Percentiles rank a stretch among this genome's conserved stretches.
Evolutionary conservation across 1,140 invertebrate species (phyloP).

Genomic region (Phortica variegata): DNA sequence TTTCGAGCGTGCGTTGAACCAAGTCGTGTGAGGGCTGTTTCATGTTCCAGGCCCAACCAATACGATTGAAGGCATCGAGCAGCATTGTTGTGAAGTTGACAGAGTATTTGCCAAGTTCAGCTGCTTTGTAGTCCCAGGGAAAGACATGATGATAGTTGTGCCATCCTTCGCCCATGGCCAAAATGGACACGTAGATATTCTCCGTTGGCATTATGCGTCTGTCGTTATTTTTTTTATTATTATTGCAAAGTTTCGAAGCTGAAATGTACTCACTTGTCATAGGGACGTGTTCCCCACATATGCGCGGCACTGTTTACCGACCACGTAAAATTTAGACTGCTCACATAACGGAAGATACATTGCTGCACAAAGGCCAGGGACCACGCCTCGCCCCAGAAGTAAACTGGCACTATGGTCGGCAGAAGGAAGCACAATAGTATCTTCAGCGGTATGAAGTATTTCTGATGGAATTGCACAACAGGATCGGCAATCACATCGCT

Average conservation of each 20-base stretch:
- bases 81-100: slow-evolving; percentile 58
- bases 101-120: slow-evolving; percentile 63
- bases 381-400: slow-evolving; percentile 74
- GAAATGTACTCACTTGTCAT: slow-evolving; percentile 57
- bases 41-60: slow-evolving; percentile 80
- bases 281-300: slow-evolving; percentile 50
- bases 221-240: slow-evolving; percentile 17
- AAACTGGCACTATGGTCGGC: slow-evolving; percentile 73
- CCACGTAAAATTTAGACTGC: slow-evolving; percentile 83
- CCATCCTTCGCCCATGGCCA: slow-evolving; percentile 74
- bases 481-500: slow-evolving; percentile 76
- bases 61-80: slow-evolving; percentile 75
- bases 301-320: slow-evolving; percentile 70
- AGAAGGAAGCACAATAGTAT: slow-evolving; percentile 73
- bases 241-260: background rate
- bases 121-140: slow-evolving; percentile 73
- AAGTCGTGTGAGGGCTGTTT: slow-evolving; percentile 65
- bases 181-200: slow-evolving; percentile 63
- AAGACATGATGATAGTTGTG: slow-evolving; percentile 94
- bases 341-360: slow-evolving; percentile 72
- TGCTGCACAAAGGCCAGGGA: slow-evolving; percentile 63
- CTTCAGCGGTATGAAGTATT: slow-evolving; percentile 72
- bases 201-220: slow-evolving; percentile 69
- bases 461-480: slow-evolving; percentile 72
- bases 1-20: slow-evolving; percentile 59